Evolutionary conservation across 2,888 invertebrate species (phyloP).

Genomic region (Chrysina gloriosa): DNA sequence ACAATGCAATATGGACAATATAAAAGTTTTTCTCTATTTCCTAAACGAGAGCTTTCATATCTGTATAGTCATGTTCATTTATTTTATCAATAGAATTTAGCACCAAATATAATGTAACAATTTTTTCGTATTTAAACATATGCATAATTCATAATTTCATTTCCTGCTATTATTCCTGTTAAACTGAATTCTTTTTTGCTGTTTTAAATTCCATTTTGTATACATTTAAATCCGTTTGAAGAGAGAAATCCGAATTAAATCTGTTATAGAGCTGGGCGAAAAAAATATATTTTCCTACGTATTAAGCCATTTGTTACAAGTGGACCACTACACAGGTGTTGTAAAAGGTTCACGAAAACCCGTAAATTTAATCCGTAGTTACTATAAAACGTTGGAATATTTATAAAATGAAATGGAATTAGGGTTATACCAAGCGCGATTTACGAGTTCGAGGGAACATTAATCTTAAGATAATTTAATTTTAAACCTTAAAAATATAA

Average conservation of each 20-base stretch:
- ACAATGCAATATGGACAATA: too few species aligned
- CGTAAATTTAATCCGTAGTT: slow-evolving; percentile 10
- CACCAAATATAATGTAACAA: too few species aligned
- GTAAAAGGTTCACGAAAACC: slow-evolving; percentile 7
- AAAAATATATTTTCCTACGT: not conserved
- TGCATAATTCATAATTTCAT: too few species aligned
- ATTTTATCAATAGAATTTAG: too few species aligned
- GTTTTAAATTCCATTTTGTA: not conserved
- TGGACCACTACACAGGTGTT: not conserved
- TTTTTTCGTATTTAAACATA: too few species aligned
- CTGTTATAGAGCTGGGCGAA: not conserved
- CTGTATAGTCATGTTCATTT: too few species aligned
- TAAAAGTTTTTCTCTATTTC: too few species aligned
- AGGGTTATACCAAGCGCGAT: slow-evolving; percentile 3
- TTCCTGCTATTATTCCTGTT: too few species aligned
- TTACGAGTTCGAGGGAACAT: not conserved
- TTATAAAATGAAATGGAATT: slow-evolving; percentile 15
- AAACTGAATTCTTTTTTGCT: too few species aligned
- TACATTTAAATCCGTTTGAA: not conserved
- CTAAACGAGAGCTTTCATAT: too few species aligned
- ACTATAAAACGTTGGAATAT: slow-evolving; percentile 9
- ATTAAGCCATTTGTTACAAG: slow-evolving; percentile 5
- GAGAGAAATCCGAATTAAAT: not conserved
- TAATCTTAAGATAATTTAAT: slow-evolving; percentile 10
- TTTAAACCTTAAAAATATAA: not conserved